A percentile compares a stretch with the other conserved stretches of the same genome.
Conservation (phyloP, 2,888 invertebrate genomes). For the Tenthredo amoena region DNA sequence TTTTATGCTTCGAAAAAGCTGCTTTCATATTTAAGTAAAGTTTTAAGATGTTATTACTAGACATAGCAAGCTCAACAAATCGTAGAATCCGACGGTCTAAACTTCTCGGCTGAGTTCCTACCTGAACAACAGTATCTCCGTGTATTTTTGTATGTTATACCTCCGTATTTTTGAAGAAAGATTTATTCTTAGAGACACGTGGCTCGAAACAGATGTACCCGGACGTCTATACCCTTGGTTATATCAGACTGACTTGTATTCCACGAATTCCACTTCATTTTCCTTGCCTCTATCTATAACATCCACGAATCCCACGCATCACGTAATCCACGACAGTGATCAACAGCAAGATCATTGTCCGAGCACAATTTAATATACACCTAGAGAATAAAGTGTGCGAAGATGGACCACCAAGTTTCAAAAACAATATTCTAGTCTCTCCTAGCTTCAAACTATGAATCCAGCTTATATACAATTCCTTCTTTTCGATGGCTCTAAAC, state of each 20-base stretch:
- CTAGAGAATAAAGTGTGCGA: background rate
- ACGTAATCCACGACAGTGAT: background rate
- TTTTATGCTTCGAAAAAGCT: background rate
- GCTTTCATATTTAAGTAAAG: background rate
- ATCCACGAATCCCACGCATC: conserved; percentile 6
- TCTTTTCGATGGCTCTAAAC: background rate
- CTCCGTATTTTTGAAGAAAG: conserved; percentile 63
- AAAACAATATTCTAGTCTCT: background rate
- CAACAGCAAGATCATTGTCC: background rate
- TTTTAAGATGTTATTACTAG: background rate
- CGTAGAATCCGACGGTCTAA: background rate
- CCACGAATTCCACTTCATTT: background rate
- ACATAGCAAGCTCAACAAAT: background rate
- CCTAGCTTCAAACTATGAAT: background rate
- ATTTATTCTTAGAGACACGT: conserved; percentile 73
- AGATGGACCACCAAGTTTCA: background rate
- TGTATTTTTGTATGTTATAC: conserved; percentile 29
- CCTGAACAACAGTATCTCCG: conserved; percentile 29
- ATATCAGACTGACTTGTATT: conserved; percentile 13
- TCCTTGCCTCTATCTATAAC: background rate
- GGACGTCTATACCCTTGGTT: conserved; percentile 48
- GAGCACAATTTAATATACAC: background rate
- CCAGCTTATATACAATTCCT: background rate
- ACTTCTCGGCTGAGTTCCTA: background rate
- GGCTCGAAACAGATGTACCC: conserved; percentile 71